Evolutionary conservation across 2,113 vertebrate species (phyloP).

Genomic region (Charadrius vociferus): DNA sequence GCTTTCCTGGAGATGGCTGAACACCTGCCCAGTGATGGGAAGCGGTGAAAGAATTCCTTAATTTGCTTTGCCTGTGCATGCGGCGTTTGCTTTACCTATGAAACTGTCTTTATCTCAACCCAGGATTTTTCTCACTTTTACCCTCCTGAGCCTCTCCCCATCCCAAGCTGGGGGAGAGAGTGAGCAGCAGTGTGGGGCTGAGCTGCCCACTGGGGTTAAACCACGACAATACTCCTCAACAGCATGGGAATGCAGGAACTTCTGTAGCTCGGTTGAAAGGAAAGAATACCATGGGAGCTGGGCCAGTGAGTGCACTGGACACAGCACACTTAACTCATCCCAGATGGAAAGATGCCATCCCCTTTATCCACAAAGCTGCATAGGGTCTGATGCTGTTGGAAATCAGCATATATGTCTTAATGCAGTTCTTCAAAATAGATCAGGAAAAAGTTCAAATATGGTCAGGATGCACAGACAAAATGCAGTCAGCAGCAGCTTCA

Average conservation of each 20-base stretch:
- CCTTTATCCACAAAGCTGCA: not conserved
- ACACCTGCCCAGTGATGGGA: not conserved
- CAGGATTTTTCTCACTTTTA: not conserved
- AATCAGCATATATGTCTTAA: not conserved
- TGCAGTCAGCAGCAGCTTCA: not conserved
- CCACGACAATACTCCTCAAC: not conserved
- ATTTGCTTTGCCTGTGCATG: accelerated
- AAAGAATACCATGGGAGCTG: not conserved
- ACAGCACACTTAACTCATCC: not conserved
- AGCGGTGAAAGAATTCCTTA: not conserved
- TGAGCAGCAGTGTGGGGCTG: not conserved
- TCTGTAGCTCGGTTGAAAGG: not conserved
- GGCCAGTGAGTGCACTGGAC: not conserved
- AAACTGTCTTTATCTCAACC: not conserved
- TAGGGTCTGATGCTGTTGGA: not conserved
- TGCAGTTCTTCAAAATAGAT: not conserved
- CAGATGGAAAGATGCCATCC: not conserved
- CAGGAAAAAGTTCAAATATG: not conserved
- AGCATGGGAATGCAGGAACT: not conserved
- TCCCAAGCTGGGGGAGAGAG: not conserved
- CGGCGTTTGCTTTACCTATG: not conserved
- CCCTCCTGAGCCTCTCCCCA: not conserved
- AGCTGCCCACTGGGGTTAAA: not conserved
- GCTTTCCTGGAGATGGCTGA: not conserved
- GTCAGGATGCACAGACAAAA: not conserved